Evolutionary conservation across 2,113 vertebrate species (phyloP).

Genomic region (Ceyx melanurus): DNA sequence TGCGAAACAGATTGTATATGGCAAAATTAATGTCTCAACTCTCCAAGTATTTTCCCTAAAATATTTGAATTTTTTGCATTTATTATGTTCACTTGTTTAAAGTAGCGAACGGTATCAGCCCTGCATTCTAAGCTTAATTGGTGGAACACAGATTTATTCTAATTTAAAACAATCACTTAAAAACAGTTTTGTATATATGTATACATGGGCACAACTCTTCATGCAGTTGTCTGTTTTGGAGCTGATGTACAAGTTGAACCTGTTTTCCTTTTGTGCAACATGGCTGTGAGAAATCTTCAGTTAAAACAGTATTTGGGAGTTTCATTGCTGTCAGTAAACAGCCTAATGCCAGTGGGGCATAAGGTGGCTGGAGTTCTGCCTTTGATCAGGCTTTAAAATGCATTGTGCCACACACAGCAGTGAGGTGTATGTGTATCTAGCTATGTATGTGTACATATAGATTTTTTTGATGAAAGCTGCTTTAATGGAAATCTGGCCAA

Average conservation of each 20-base stretch:
- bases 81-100: slow-evolving; percentile 69
- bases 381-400: background rate
- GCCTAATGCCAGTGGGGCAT: background rate
- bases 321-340: background rate
- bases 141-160: slow-evolving; percentile 68
- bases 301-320: slow-evolving; percentile 13
- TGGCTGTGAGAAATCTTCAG: slow-evolving; percentile 40
- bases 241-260: slow-evolving; percentile 50
- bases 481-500: background rate
- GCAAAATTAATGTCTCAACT: slow-evolving; percentile 75
- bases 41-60: slow-evolving; percentile 75
- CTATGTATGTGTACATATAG: background rate
- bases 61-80: slow-evolving; percentile 78
- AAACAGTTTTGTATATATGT: slow-evolving; percentile 68
- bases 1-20: slow-evolving; percentile 76
- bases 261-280: slow-evolving; percentile 45
- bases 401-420: background rate
- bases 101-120: slow-evolving; percentile 34
- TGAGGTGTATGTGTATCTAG: accelerated
- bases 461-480: background rate
- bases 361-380: background rate
- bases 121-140: slow-evolving; percentile 59
- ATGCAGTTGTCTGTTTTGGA: slow-evolving; percentile 66
- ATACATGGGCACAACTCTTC: slow-evolving; percentile 66
- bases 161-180: slow-evolving; percentile 66